Evolutionary conservation across 2,113 vertebrate species (phyloP).

Genomic region (Brienomyrus brachyistius): DNA sequence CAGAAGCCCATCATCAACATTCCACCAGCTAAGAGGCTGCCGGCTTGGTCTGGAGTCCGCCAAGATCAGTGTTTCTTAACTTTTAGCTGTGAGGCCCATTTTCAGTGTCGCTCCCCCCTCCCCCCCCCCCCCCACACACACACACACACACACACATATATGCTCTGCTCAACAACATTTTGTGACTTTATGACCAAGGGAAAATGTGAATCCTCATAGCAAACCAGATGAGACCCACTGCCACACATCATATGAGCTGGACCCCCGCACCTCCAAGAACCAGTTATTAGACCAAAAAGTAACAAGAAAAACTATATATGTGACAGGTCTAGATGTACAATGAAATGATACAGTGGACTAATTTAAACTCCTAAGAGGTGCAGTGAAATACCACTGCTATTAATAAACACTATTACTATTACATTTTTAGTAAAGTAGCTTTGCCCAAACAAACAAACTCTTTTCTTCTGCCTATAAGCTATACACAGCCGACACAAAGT

Average conservation of each 20-base stretch:
- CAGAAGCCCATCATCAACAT: not conserved
- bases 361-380: not conserved
- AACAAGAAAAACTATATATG: not conserved
- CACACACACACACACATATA: not conserved
- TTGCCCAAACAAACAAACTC: not conserved
- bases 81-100: not conserved
- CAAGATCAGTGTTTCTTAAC: not conserved
- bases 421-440: not conserved
- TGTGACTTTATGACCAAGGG: not conserved
- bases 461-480: slow-evolving; percentile 17
- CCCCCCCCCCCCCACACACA: no score
- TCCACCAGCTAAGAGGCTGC: not conserved
- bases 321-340: not conserved
- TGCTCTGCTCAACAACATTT: not conserved
- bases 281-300: not conserved
- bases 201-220: not conserved
- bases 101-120: not conserved
- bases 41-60: not conserved
- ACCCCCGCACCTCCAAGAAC: not conserved
- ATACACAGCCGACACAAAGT: not conserved
- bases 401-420: not conserved
- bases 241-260: not conserved
- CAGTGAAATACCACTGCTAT: not conserved
- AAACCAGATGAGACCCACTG: not conserved
- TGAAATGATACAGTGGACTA: not conserved